Evolutionary conservation across 2,888 invertebrate species (phyloP), one percentile per base, ranked within the genome.

Genomic region (Nasonia oneida): DNA sequence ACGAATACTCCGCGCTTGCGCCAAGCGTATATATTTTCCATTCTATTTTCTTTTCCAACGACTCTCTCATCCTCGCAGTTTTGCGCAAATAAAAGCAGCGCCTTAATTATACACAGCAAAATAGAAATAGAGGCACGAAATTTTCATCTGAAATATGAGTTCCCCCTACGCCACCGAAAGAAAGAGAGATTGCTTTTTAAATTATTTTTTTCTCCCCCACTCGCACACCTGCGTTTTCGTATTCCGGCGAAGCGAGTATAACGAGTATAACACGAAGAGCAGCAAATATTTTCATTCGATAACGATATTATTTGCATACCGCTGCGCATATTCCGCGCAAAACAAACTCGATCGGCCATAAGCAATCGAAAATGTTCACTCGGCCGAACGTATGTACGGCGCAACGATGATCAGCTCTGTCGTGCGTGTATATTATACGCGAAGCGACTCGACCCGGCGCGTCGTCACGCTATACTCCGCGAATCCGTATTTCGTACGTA

Each of bases 241-340:
- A 29, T 29, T 67, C 4, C 15, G 67, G 3, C 33, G 33, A 67
- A 67, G 23, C 61, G 12, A 61, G 23, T 23, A 61, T 47, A 47
- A 39, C 5, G 10, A 8, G 29, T 29, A 29, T 37, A 29, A 29
- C 14, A 15, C 29, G 8, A 29, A 18, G 1, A 29, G 29, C 33
- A 50, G 14, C 29, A 75, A 75, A 75, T 75, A 50, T 50, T 33
- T 47, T 47, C 50, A 18, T 29, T 71, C 71, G 71, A 39, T 39
- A 71, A 73, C 47, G 47, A 73, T 47, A 73, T 73, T 73, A 73
- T 73, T 73, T 73, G 73, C 15, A 73, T 73, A 42, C n/a, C 14
- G 67, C 23, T 14, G 67, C 67, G 67, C 67, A 67, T 67, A 67
- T 67, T 29, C 33, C 67, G 67, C 33, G 3, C 33, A 67, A 61